Conservation (phyloP, 2,797 vertebrate genomes). For the Perodicticus potto region DNA sequence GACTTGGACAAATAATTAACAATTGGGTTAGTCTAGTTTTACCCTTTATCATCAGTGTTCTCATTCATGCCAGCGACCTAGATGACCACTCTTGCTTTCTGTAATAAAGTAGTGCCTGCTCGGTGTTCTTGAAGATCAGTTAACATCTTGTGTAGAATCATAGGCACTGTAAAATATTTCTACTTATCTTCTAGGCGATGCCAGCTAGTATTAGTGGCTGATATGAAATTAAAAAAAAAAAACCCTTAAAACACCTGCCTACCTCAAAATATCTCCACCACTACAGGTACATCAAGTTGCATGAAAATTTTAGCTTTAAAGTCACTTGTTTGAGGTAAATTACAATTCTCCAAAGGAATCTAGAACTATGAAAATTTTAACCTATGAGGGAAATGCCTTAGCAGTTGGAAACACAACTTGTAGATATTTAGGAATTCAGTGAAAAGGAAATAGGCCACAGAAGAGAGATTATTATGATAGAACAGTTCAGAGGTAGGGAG, state of each 20-base stretch:
- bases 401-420: slow-evolving; percentile 38
- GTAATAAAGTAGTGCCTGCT: not conserved
- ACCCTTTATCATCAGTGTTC: not conserved
- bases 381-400: not conserved
- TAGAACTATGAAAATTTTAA: slow-evolving; percentile 34
- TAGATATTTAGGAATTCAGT: slow-evolving; percentile 26
- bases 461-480: not conserved
- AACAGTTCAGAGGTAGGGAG: not conserved
- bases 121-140: not conserved
- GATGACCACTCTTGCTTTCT: not conserved
- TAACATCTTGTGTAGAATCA: not conserved
- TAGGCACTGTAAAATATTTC: slow-evolving; percentile 1
- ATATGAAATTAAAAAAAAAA: not conserved
- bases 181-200: not conserved
- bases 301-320: not conserved
- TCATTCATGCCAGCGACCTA: not conserved
- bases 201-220: not conserved
- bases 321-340: not conserved
- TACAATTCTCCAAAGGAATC: slow-evolving; percentile 30
- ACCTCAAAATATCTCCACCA: not conserved
- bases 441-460: slow-evolving; percentile 18
- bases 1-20: slow-evolving; percentile 35
- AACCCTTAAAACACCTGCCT: not conserved
- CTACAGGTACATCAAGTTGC: not conserved
- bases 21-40: not conserved